Evolutionary conservation across 2,888 invertebrate genomes (phyloP).

Genomic region (Chrysina gloriosa): DNA sequence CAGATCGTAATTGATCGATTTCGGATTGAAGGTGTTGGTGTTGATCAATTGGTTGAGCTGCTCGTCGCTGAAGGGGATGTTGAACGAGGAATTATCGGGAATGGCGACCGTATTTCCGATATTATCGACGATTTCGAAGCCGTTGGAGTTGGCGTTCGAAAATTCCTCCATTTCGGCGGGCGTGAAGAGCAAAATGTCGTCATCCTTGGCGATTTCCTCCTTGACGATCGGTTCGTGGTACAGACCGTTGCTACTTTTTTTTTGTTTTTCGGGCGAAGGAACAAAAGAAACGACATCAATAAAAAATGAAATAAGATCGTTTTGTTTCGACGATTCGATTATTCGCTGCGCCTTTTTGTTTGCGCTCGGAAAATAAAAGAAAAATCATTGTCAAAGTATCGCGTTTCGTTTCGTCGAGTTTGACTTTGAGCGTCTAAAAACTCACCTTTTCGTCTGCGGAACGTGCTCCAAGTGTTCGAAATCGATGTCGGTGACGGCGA

Average conservation of each 20-base stretch:
- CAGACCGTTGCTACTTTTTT: constrained; percentile 29
- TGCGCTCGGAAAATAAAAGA: constrained; percentile 37
- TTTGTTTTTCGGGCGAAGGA: neutral
- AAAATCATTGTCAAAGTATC: neutral
- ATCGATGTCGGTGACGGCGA: constrained; percentile 47
- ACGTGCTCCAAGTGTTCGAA: constrained; percentile 39
- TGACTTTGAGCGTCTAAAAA: neutral
- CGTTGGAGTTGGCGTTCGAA: constrained; percentile 30
- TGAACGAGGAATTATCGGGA: constrained; percentile 46
- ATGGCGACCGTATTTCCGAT: constrained; percentile 44
- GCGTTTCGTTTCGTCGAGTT: neutral
- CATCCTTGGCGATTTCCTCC: constrained; percentile 55
- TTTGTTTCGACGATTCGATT: constrained; percentile 36
- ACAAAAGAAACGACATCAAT: neutral
- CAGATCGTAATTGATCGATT: constrained; percentile 27
- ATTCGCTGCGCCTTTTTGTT: constrained; percentile 36
- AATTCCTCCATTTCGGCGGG: constrained; percentile 50
- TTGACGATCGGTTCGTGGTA: constrained; percentile 48
- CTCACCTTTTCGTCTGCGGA: constrained; percentile 41
- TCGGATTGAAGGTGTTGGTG: constrained; percentile 32
- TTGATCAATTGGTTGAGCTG: constrained; percentile 49
- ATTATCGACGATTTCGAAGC: constrained; percentile 47
- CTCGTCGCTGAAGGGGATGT: constrained; percentile 48
- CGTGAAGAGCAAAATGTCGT: constrained; percentile 55
- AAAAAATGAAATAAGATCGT: neutral